Base-by-base conservation (phyloP, 1,140 invertebrate species). In the Hesperophylax magnus region DNA sequence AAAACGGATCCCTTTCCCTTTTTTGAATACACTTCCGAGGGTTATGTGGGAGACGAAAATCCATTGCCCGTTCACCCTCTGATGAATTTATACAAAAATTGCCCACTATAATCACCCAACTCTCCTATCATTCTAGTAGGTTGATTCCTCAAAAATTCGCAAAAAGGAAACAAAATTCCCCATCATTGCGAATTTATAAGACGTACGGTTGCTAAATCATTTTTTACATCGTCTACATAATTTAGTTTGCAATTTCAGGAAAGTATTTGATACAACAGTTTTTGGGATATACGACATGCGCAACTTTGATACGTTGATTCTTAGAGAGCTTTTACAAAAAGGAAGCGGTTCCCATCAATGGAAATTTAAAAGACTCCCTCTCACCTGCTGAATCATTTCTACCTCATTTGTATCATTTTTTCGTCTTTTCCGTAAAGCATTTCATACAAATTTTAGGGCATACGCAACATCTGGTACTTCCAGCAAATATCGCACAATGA, bases 21-120 rank as follows among this genome's bases (percentile, higher is more conserved):
- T 76, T 76, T 76, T 60, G 54, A 76, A 76, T 72, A 76, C 72
- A 60, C 54, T 58, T 60, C 22, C 72, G 72, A 47, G 56, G 72
- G 52, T 72, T 53, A 52, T 53, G 69, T 54, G 69, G 47, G 47
- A 54, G 47, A 72, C 17, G 27, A 34, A 9, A 67, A 31, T 67
- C 22, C 27, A 6, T 6, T 61, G 22, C 69, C 47, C 69, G 69
- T 72, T 72, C 69, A 72, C 47, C 69, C 69, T 72, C 69, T 72
- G 69, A 72, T 72, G 20, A 72, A 72, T 72, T 72, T 72, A 27
- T 72, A 72, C 52, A 72, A 72, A 72, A 56, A 72, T 27, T 72
- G 39, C 18, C 69, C 69, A 31, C 8, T 72, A 54, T 56, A 72
- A 72, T 72, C 69, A 72, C 8, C n/a, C 47, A 22, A 14, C 3